A percentile compares a stretch with the other conserved stretches of the same genome.
Conservation (phyloP, 2,113 vertebrate species). For the Hippopotamus amphibius region DNA sequence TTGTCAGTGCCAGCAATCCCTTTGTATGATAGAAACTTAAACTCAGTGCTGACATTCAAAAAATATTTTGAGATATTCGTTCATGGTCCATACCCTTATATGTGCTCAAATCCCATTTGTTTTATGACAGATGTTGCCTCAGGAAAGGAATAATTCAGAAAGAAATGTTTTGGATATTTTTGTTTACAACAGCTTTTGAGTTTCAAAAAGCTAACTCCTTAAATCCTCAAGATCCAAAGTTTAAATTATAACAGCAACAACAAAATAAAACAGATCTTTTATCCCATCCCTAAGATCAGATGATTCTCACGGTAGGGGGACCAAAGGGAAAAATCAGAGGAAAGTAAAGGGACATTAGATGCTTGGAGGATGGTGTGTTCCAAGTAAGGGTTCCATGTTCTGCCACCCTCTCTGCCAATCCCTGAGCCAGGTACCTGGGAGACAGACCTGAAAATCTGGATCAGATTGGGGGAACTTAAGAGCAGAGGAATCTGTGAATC, state of each 20-base stretch:
- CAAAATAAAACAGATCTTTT: background rate
- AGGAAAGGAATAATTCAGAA: background rate
- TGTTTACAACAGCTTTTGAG: constrained; percentile 17
- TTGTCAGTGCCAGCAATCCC: background rate
- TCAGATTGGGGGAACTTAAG: background rate
- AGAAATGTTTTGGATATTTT: background rate
- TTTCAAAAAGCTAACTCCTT: background rate
- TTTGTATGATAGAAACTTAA: background rate
- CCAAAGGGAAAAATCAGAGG: background rate
- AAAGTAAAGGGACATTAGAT: background rate
- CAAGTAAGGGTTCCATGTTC: too few species aligned
- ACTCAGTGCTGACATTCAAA: background rate
- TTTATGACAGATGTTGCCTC: background rate
- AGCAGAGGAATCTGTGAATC: background rate
- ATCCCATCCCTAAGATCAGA: background rate
- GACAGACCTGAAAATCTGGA: constrained; percentile 9
- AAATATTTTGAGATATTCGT: background rate
- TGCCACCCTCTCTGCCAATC: background rate
- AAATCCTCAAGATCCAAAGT: background rate
- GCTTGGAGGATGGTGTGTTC: background rate
- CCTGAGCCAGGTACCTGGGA: background rate
- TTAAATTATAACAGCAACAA: background rate
- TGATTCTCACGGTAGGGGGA: background rate
- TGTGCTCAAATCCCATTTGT: background rate
- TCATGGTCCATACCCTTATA: background rate